A percentile compares a stretch with the other conserved stretches of the same genome.
Evolutionary conservation across 1,140 invertebrate species (phyloP).

Genomic region (Euborellia annulipes): DNA sequence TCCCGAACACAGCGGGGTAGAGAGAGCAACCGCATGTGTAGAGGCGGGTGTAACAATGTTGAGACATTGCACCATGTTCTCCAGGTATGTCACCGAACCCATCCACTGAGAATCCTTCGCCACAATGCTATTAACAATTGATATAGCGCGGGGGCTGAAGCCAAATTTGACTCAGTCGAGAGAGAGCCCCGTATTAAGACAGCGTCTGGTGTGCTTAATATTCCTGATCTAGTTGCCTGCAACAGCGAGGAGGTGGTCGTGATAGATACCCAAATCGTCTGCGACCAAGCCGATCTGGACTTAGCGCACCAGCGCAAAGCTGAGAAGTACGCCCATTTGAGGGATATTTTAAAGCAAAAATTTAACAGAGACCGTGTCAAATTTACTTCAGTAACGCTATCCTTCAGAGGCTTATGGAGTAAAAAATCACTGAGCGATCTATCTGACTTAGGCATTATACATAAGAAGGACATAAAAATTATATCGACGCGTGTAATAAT

Average conservation of each 20-base stretch:
- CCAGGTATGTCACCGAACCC: conserved; percentile 23
- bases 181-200: conserved; percentile 11
- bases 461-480: too few relatives aligned
- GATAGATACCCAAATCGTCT: conserved; percentile 15
- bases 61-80: conserved; percentile 25
- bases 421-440: too few relatives aligned
- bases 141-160: not conserved
- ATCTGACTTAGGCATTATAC: too few relatives aligned
- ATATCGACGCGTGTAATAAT: too few relatives aligned
- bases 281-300: conserved; percentile 7
- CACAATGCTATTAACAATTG: conserved; percentile 18
- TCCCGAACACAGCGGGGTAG: conserved; percentile 5
- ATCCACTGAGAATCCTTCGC: conserved; percentile 21
- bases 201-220: conserved; percentile 2
- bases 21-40: conserved; percentile 17
- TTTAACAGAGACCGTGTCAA: too few relatives aligned
- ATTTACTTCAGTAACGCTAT: too few relatives aligned
- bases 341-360: too few relatives aligned
- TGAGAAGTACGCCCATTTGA: conserved; percentile 8
- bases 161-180: conserved; percentile 8
- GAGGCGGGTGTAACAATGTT: conserved; percentile 19
- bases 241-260: conserved; percentile 4
- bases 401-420: too few relatives aligned
- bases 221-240: conserved; percentile 14
- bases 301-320: conserved; percentile 8